Evolutionary conservation across 2,797 vertebrate genomes (phyloP), one percentile per base, ranked within the genome.

Genomic region (Staurois parvus): DNA sequence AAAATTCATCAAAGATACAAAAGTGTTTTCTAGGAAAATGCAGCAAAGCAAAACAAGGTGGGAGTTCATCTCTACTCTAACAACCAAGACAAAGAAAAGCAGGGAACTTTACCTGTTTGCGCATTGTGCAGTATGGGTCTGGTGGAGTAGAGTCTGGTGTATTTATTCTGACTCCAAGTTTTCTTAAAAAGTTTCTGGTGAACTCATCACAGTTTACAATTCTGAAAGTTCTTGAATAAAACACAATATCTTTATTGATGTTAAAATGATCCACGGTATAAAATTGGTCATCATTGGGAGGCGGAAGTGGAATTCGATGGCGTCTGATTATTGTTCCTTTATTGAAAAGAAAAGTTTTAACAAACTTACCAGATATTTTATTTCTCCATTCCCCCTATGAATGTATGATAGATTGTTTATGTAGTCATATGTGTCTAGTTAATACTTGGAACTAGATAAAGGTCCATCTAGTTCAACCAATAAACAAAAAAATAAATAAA

Each of bases 241-340:
- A 88, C 87, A 91, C 90, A 78, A 99, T 80, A 84, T 97, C 93
- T 88, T 87, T 93, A 91, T 95, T 93, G 87, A 98, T 89, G 91
- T 99, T 99, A 91, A 99, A 97, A 91, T 97, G 81, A 88, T 94
- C 90, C 62, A 96, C 45, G 24, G 93, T 96, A 91, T 97, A 98
- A 94, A 96, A 98, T 84, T 92, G 89, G 86, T 96, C 95, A 26
- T 97, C 92, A 28, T 95, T 76, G 79, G 98, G 97, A 76, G 94
- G 89, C 26, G 97, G 97, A 70, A 97, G 95, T 29, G 95, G 91
- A 91, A 99, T 93, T 66, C 94, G 95, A 40, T 96, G 96, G 13
- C 97, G 96, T 12, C 89, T 92, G 76, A 99, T 93, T 79, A 95
- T 86, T 62, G 94, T 96, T 87, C 98, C 98, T 99, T 82, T 62